phyloP scores from a whole-genome alignment of 2,113 vertebrate genomes.

The Nicator chloris region DNA sequence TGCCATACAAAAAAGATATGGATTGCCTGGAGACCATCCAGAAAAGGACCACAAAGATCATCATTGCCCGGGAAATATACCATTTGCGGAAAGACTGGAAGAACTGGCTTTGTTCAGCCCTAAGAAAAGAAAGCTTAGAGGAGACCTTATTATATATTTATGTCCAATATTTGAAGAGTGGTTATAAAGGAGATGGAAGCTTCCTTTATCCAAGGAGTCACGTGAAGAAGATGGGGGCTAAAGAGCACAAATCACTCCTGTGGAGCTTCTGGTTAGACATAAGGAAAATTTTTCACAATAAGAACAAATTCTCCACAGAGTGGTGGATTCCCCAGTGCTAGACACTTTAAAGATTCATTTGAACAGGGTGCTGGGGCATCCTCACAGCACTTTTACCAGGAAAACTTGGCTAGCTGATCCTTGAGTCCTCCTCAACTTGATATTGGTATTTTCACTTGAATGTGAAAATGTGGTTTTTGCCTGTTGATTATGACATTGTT shows the following conservation, averaged over 20 bases:
- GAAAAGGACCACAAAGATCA: neutral
- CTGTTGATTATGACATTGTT: neutral
- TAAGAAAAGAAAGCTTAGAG: neutral
- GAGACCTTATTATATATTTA: neutral
- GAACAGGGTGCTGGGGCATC: neutral
- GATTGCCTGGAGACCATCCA: neutral
- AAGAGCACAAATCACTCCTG: neutral
- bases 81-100: neutral
- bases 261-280: neutral
- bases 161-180: neutral
- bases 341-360: neutral
- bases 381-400: neutral
- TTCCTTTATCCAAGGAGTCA: neutral
- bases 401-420: neutral
- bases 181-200: neutral
- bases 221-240: neutral
- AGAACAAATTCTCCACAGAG: neutral
- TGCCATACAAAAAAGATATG: neutral
- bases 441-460: neutral
- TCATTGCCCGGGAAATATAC: neutral
- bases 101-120: neutral
- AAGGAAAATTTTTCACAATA: neutral
- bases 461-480: neutral
- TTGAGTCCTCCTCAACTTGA: neutral
- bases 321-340: neutral